Evolutionary conservation across 2,888 invertebrate species (phyloP), one percentile per base, ranked within the genome.

Genomic region (Eulithis prunata): DNA sequence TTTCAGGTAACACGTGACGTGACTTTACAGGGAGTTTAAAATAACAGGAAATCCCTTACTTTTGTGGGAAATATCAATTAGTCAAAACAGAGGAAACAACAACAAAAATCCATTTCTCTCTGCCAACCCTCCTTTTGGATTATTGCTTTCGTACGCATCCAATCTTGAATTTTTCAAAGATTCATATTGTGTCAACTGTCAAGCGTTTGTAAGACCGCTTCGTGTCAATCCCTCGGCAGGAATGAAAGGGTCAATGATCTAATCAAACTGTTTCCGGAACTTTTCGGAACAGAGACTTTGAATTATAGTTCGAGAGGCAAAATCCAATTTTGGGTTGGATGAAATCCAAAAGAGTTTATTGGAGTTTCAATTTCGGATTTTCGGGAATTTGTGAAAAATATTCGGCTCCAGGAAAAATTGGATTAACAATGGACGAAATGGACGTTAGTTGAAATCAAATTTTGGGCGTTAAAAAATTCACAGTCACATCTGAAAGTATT

Each of bases 221-320:
- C 14, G 57, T 51, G 43, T 14, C 53, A 28, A 36, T 53, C 56
- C 32, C 53, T 46, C 71, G 71, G 73, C 72, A 63, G 68, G 57
- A 68, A 64, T 59, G 69, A 56, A 70, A 74, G 73, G 82, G 78
- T 82, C 80, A 77, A 75, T 78, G 76, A 74, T 75, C 80, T 71
- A 53, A 68, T 70, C 61, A 61, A 62, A 21, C 55, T 32, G 45
- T 62, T 73, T 71, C 71, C 71, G 68, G 70, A 57, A 58, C 69
- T 62, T 61, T 62, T 28, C 61, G 49, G 47, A 59, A 65, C 62
- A 14, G 62, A 68, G 13, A 32, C 62, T 56, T 64, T 43, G 60
- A 21, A 65, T 63, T 65, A 52, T 60, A 58, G 54, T 47, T 62
- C 56, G 53, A 56, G 58, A 47, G 55, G 62, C 64, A 53, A 65